Evolutionary conservation across 2,113 vertebrate genomes (phyloP), one percentile per base, ranked within the genome.

Genomic region (Mobula birostris): DNA sequence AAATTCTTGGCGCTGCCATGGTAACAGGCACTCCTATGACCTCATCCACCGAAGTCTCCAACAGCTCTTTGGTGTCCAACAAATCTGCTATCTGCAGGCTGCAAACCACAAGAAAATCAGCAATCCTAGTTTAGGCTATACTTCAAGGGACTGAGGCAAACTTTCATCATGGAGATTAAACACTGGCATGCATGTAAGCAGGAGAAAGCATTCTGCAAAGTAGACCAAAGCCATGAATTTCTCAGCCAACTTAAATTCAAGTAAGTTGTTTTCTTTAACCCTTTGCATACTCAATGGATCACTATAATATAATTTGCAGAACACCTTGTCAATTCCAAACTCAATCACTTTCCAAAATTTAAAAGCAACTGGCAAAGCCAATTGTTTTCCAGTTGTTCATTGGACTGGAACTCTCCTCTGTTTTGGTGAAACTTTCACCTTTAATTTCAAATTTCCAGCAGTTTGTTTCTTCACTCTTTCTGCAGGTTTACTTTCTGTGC

Each of bases 21-120:
- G 96, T 95, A 95, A 95, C 95, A 2, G 97, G 95, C 94, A 21
- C 85, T 85, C 95, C 95, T 72, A 96, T 9, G 2, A 97, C 94
- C 78, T 97, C 97, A 92, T 98, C 98, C 12, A 97, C 94, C 90
- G 97, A 96, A 2, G 97, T 97, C 96, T 98, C 98, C 96, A 98
- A 95, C 95, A 98, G 95, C 79, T 98, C 96, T n/a, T 94, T 95
- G 93, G 95, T 96, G 94, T 96, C 96, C 58, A 97, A 95, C 94
- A 97, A 96, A 94, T 96, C 97, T 94, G 96, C 96, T 94, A 95
- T 96, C 82, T 96, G 93, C 80, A 97, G 96, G 61, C 97, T 27
- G 83, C 98, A 21, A 76, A 74, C 56, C 32, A 72, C 36, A 77
- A 76, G 3, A 27, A 68, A 93, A 77, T 74, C 36, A 56, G 36